Evolutionary conservation across 2,797 vertebrate species (phyloP), one percentile per base, ranked within the genome.

Genomic region (Halcyon smyrnensis): DNA sequence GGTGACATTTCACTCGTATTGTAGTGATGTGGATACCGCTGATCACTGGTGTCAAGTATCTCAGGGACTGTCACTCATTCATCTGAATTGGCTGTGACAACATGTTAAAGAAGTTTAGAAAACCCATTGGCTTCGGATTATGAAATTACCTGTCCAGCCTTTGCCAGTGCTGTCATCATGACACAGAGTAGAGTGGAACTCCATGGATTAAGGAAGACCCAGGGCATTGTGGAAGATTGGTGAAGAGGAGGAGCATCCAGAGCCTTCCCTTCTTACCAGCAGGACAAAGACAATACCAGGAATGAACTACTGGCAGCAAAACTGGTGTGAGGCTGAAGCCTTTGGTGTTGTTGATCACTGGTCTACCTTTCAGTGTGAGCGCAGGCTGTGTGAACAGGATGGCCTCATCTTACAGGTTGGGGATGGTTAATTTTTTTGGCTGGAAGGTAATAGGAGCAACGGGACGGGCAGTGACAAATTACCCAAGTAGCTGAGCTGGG

Each of bases 331-430:
- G 63, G 90, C 81, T 65, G 93, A 34, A 94, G 65, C 65, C 77
- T 45, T 78, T 10, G 51, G 89, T 71, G 39, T 2, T 50, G 37
- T 68, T 37, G 93, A 85, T 70, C 80, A 17, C 69, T 84, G 65
- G 62, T 64, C 84, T 36, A 4, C 64, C 73, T 91, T 71, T 18
- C 34, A 34, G 75, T 70, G 62, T 18, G 84, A 93, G 53, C 82
- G 2, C 68, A 93, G 63, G 84, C 89, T 87, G n/a, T 84, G n/a
- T 39, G 94, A 75, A 50, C 95, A 84, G 86, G 74, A 92, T 15
- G 62, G 93, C 80, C 59, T 93, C 94, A 48, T 89, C 88, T 46
- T 60, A 13, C 94, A 96, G 95, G 95, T 71, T 73, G 80, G 88
- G 63, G 73, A n/a, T 51, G 80, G 10, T 89, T 84, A 3, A 50